These are phyloP conservation scores for Rhizomys pruinosus DNA, from an alignment of 2,113 vertebrate genomes.

Conservation along the genomic window DNA sequence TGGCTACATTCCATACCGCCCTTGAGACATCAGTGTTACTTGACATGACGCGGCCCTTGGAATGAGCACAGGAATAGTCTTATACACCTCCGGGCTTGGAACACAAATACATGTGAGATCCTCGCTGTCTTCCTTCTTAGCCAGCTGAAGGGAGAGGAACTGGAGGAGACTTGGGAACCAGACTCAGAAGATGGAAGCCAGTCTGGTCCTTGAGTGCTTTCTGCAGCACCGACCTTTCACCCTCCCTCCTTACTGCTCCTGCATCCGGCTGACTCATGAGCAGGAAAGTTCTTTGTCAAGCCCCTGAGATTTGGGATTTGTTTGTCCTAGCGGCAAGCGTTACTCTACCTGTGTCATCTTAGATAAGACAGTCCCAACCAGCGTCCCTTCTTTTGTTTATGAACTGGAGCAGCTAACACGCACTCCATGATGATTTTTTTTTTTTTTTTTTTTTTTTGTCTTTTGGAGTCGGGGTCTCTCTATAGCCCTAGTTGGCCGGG, in stretches of 20 bases:
- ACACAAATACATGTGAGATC: not conserved
- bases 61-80: not conserved
- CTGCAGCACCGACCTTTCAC: not conserved
- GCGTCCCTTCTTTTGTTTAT: not conserved
- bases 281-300: not conserved
- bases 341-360: not conserved
- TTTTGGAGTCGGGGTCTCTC: too few relatives aligned
- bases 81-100: not conserved
- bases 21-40: not conserved
- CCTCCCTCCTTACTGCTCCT: not conserved
- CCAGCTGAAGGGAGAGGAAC: not conserved
- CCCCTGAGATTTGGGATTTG: not conserved
- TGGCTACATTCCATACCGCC: not conserved
- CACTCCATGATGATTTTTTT: not conserved
- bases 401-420: not conserved
- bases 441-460: too few relatives aligned
- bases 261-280: not conserved
- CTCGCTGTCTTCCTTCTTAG: not conserved
- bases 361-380: accelerated
- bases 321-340: not conserved
- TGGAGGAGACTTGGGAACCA: not conserved
- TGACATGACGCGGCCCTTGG: not conserved
- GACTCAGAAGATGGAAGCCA: not conserved
- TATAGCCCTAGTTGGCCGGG: too few relatives aligned
- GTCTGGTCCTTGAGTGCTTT: not conserved